Base-by-base conservation (phyloP, 2,113 vertebrate species). In the Gymnocephalus cernua region DNA sequence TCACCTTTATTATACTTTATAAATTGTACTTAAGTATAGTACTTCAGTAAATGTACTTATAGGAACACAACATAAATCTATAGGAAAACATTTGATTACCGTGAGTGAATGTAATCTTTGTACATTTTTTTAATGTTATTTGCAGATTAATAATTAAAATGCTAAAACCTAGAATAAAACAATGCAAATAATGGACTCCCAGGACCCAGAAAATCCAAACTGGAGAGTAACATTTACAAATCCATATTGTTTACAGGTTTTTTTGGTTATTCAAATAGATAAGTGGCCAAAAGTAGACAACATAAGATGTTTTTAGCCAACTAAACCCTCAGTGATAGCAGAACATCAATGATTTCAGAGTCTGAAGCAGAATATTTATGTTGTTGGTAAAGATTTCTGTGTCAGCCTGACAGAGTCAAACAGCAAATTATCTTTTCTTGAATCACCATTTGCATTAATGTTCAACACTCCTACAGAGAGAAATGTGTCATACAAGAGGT, bases 351-450 rank as follows among this genome's bases (percentile, higher is more conserved):
- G 29, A 35, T n/a, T 83, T n/a, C 65, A 64, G 25, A 38, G 21
- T 32, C 15, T 80, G 64, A 77, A 76, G 67, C 45, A 63, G 74
- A 56, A 77, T 72, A 54, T 67, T 51, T 61, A 57, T 75, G 44
- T 38, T 72, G 50, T 62, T 75, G 59, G 27, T 77, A 65, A 63
- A 68, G 50, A 73, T 77, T 72, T 68, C 47, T 27, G 57, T 86
- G 51, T 68, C 56, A 53, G 61, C 38, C 56, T 76, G 47, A 41
- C 32, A 66, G 35, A 69, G 71, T 71, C 64, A 84, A 83, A 83
- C 53, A 19, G 21, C 50, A 75, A 84, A 82, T 76, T 19, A 78
- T 73, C 48, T 56, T 84, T 79, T 77, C 21, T 32, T 62, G 19
- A 72, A 66, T 86, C 50, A n/a, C 21, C 25, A 81, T 86, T 82